phyloP scores from a whole-genome alignment of 2,797 vertebrate species.

The Dendrocincla tyrannina region DNA sequence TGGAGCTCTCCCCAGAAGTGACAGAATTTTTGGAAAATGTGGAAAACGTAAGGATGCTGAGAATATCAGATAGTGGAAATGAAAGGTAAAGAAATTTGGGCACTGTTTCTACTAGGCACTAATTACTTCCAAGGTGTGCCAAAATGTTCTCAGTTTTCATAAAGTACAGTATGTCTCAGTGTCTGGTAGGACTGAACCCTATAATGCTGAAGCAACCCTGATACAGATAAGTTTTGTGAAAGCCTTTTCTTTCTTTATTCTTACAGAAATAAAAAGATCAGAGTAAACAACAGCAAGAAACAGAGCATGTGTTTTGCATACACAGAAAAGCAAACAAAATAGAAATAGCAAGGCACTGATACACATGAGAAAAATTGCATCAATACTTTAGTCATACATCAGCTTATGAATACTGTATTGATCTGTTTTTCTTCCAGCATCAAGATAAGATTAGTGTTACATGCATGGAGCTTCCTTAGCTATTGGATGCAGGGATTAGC shows the following conservation, averaged over 20 bases:
- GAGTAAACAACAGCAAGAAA: neutral
- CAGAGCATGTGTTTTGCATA: neutral
- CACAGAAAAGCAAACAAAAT: neutral
- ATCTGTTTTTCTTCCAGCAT: constrained; percentile 29
- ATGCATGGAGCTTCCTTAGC: neutral
- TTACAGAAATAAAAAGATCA: neutral
- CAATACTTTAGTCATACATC: constrained; percentile 23
- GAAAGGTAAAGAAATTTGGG: neutral
- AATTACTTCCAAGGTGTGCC: neutral
- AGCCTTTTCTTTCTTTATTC: neutral
- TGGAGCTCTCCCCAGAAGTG: neutral
- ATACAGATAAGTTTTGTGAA: neutral
- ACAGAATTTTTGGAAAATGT: neutral
- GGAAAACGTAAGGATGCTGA: neutral
- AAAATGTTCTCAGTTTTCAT: neutral
- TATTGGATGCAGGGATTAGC: neutral
- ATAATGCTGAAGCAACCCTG: neutral
- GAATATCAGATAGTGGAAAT: neutral
- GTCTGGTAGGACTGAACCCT: neutral
- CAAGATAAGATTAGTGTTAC: constrained; percentile 13
- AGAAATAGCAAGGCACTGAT: neutral
- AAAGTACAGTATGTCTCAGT: neutral
- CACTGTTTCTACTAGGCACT: neutral
- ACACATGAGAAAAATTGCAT: neutral
- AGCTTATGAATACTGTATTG: constrained; percentile 28